Conservation (phyloP, 2,797 vertebrate genomes). For the Xiphorhynchus erythropygius region DNA sequence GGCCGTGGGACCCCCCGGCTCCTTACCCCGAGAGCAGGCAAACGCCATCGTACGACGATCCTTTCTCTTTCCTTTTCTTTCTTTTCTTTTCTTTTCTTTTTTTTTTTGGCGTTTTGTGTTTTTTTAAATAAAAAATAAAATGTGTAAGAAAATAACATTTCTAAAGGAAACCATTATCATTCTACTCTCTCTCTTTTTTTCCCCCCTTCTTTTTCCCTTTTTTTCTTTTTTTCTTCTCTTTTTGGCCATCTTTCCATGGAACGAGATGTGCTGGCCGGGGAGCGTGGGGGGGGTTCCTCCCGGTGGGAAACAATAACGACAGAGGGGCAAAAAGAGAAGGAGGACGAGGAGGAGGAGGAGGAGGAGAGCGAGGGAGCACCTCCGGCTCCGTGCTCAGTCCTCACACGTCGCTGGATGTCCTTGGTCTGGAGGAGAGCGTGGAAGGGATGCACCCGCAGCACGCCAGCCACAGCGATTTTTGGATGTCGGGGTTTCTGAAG, state of each 20-base stretch:
- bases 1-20: background rate
- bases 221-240: background rate
- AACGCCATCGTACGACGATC: background rate
- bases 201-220: background rate
- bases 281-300: background rate
- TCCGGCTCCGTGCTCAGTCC: background rate
- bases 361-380: background rate
- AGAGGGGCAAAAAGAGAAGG: background rate
- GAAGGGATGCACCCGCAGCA: constrained; percentile 87
- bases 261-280: constrained; percentile 24
- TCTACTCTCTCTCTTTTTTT: background rate
- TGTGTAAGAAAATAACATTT: constrained; percentile 60
- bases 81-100: background rate
- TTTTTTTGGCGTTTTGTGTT: constrained; percentile 25
- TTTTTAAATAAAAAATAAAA: constrained; percentile 64
- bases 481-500: constrained; percentile 91
- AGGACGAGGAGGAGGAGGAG: background rate
- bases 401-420: constrained; percentile 92
- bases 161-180: constrained; percentile 29
- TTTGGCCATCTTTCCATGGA: constrained; percentile 13
- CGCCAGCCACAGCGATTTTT: constrained; percentile 89
- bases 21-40: background rate
- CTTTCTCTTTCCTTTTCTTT: background rate
- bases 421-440: constrained; percentile 83
- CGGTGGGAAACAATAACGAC: background rate